phyloP scores from a whole-genome alignment of 2,113 vertebrate genomes.

The Pogonocichla stellata region DNA sequence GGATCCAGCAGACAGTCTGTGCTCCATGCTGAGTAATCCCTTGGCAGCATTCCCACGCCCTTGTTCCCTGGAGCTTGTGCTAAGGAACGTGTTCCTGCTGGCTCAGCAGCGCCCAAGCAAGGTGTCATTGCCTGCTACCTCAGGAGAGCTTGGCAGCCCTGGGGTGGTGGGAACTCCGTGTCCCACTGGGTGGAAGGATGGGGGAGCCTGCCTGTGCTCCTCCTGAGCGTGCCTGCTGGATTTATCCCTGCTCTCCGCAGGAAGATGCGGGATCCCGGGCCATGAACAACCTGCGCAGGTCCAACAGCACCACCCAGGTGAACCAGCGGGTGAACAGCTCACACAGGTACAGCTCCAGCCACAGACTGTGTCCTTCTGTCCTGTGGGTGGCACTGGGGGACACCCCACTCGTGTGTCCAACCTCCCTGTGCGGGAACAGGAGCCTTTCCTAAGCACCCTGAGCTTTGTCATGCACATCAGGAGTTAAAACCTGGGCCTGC shows the following conservation, averaged over 20 bases:
- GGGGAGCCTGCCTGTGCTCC: not conserved
- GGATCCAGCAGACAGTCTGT: not conserved
- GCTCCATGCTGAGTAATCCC: not conserved
- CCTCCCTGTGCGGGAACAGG: not conserved
- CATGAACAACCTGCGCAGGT: constrained; percentile 91
- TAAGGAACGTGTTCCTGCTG: not conserved
- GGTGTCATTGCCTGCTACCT: not conserved
- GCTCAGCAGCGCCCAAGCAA: not conserved
- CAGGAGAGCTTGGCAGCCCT: not conserved
- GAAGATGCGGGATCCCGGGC: constrained; percentile 76
- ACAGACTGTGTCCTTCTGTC: fast-evolving
- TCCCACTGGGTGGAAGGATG: fast-evolving
- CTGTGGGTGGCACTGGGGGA: not conserved
- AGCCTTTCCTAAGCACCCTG: not conserved
- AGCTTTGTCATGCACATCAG: fast-evolving
- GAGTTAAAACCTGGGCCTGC: too few species aligned
- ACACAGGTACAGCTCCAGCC: constrained; percentile 71
- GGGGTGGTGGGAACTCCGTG: fast-evolving
- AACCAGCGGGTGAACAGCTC: constrained; percentile 74
- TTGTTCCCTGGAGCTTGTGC: not conserved
- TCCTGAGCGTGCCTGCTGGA: fast-evolving
- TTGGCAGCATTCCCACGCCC: not conserved
- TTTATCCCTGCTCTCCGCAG: constrained; percentile 29
- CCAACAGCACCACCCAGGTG: constrained; percentile 90
- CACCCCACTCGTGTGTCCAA: fast-evolving